Evolutionary conservation across 1,140 invertebrate genomes (phyloP), one percentile per base, ranked within the genome.

Genomic region (Oppia nitens): DNA sequence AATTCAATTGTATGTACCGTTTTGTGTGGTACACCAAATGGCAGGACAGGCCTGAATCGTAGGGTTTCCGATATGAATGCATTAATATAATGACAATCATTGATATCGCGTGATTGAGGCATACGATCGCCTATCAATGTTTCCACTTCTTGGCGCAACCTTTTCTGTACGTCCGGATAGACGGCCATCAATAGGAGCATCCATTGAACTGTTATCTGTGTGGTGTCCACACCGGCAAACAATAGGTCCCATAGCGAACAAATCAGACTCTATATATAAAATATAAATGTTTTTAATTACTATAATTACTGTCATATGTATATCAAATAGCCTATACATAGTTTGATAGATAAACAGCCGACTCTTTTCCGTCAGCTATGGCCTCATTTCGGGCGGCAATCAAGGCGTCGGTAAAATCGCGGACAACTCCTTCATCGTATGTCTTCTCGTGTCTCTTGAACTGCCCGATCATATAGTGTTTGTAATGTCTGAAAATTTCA

Each of bases 401-500:
- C 66, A 88, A 89, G 14, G 80, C 79, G 64, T 90, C 86, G 77
- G 90, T 88, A 17, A 90, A 79, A 71, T 90, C 85, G 55, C 82
- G 75, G 21, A 54, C 27, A 40, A 40, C 32, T 50, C 49, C 49
- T 9, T 4, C 49, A 6, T 26, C 20, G n/a, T 50, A 50, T 9
- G 49, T 50, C 20, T 20, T 21, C 20, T 21, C 12, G 20, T 50
- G 49, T 9, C 24, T 20, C n/a, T 26, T 20, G 24, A 9, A 50
- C 20, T 50, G 6, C 20, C 24, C 20, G 20, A 9, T 9, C 49
- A 50, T 26, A 11, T 9, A 12, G 6, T 50, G 6, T 50, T 4
- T 20, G 20, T 50, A 25, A 9, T 26, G 4, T 6, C 6, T 50
- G 4, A 50, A 4, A 25, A 25, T 50, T 11, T 50, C n/a, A 50